phyloP scores from a whole-genome alignment of 1,140 invertebrate species.

The Euwallacea fornicatus region DNA sequence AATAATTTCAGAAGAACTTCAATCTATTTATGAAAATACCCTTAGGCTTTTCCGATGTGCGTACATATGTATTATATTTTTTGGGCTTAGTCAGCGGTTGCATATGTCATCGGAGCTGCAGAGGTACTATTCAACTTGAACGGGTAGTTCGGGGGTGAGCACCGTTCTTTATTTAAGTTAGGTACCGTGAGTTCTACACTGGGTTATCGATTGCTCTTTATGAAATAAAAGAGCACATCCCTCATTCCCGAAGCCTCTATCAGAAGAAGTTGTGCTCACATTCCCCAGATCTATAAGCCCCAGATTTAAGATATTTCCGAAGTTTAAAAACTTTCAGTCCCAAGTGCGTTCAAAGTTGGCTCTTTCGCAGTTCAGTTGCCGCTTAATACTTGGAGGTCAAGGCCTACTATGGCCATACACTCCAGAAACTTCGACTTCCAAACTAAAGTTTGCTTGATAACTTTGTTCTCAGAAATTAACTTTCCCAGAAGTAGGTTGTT shows the following conservation, averaged over 20 bases:
- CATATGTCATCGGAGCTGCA: too few relatives aligned
- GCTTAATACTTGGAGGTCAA: constrained; percentile 27
- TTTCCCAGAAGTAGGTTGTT: background rate
- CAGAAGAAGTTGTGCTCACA: constrained; percentile 15
- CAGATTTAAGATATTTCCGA: constrained; percentile 34
- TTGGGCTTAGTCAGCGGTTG: too few relatives aligned
- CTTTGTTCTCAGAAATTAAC: constrained; percentile 26
- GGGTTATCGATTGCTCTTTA: background rate
- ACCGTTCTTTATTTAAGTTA: too few relatives aligned
- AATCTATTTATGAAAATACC: too few relatives aligned
- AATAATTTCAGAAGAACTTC: too few relatives aligned
- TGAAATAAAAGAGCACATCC: background rate
- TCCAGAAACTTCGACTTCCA: constrained; percentile 30
- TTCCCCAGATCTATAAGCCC: constrained; percentile 29
- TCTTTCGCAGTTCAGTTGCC: constrained; percentile 30
- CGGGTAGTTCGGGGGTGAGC: too few relatives aligned
- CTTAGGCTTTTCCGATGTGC: too few relatives aligned
- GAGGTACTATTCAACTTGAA: too few relatives aligned
- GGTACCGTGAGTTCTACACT: too few relatives aligned
- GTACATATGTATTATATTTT: too few relatives aligned
- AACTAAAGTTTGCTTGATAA: constrained; percentile 20
- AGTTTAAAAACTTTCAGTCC: constrained; percentile 40
- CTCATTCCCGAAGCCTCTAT: constrained; percentile 11
- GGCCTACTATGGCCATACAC: constrained; percentile 34
- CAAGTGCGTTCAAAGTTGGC: constrained; percentile 31